These are phyloP conservation scores for Chaitophorus viminalis DNA, from an alignment of 2,888 invertebrate genomes.

Conservation along the genomic window DNA sequence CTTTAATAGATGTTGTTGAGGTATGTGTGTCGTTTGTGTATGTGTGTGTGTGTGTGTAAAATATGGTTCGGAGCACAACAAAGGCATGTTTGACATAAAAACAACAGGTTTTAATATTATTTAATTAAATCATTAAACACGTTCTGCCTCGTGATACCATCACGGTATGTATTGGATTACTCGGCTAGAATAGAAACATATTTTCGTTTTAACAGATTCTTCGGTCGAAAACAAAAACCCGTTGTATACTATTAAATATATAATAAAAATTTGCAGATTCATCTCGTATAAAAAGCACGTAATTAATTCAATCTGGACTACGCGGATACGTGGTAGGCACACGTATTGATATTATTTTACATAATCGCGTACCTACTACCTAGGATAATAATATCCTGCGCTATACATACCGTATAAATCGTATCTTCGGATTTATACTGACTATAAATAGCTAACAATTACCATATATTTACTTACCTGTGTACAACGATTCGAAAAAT, in stretches of 20 bases:
- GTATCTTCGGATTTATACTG: not conserved
- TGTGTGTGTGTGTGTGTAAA: not conserved
- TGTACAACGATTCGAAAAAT: not conserved
- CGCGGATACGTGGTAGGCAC: no score
- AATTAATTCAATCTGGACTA: no score
- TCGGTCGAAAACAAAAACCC: not conserved
- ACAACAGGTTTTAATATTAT: constrained; percentile 41
- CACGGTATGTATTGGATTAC: constrained; percentile 13
- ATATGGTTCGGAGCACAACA: constrained; percentile 40
- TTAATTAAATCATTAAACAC: constrained; percentile 55
- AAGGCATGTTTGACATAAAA: constrained; percentile 29
- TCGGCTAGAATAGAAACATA: not conserved
- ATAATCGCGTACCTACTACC: no score
- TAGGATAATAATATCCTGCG: not conserved
- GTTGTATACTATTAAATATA: no score
- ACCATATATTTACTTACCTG: not conserved
- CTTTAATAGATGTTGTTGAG: not conserved
- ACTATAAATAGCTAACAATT: not conserved
- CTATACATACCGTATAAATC: not conserved
- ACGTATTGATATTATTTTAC: no score
- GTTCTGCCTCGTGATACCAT: constrained; percentile 25
- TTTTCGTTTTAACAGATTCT: not conserved
- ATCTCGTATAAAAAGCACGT: not conserved
- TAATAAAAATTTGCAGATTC: not conserved
- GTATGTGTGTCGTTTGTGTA: no score